Conservation (phyloP, 2,113 vertebrate species). For the Aleadryas rufinucha region DNA sequence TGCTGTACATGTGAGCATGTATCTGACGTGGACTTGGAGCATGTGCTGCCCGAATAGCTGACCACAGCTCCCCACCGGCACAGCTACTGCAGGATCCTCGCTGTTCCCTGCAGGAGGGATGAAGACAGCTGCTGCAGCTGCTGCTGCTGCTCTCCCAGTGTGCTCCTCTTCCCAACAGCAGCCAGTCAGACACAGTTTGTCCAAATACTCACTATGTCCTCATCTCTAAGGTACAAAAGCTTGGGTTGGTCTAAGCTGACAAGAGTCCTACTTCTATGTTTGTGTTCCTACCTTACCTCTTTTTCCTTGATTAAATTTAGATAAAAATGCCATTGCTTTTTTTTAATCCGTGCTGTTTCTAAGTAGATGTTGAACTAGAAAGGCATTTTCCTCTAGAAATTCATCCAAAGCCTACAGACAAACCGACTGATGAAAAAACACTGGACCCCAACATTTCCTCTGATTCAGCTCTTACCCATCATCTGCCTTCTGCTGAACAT, state of each 20-base stretch:
- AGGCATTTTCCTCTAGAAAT: background rate
- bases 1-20: accelerated
- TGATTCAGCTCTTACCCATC: constrained; percentile 67
- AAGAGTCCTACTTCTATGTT: background rate
- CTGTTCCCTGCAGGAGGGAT: background rate
- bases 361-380: background rate
- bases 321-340: background rate
- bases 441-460: background rate
- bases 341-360: background rate
- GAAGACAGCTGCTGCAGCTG: background rate
- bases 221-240: background rate
- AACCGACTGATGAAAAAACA: background rate
- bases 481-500: constrained; percentile 66
- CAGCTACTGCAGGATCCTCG: background rate
- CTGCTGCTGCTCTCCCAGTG: background rate
- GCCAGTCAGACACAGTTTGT: background rate
- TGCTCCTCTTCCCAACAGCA: background rate
- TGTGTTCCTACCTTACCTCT: background rate
- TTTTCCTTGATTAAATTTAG: background rate
- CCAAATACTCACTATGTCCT: background rate
- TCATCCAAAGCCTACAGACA: background rate
- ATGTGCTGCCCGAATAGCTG: background rate
- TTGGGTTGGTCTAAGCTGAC: background rate
- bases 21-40: background rate
- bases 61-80: background rate